Conservation (phyloP, 2,797 vertebrate genomes). For the Halcyon leucocephala region DNA sequence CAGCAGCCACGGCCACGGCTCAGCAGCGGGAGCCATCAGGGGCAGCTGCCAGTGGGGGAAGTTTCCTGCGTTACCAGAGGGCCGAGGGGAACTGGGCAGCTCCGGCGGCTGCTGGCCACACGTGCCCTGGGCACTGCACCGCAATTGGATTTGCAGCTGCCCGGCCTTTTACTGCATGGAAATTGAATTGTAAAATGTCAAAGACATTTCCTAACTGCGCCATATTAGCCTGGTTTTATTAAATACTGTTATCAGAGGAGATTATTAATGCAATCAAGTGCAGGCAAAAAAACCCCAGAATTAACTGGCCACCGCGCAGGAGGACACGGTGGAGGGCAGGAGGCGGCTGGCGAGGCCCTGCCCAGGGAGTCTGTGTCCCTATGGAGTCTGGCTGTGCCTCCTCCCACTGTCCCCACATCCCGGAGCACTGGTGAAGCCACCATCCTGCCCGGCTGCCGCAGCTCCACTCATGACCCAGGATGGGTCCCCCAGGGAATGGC, state of each 20-base stretch:
- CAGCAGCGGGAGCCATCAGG: rapidly evolving
- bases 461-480: not conserved
- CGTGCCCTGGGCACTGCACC: constrained; percentile 46
- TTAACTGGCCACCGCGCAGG: not conserved
- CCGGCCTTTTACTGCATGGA: constrained; percentile 74
- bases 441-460: not conserved
- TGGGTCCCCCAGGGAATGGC: not conserved
- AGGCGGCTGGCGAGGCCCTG: not conserved
- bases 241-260: constrained; percentile 63
- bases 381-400: not conserved
- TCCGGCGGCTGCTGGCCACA: not conserved
- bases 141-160: constrained; percentile 66
- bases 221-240: constrained; percentile 61
- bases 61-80: not conserved
- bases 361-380: not conserved
- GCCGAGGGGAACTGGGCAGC: not conserved
- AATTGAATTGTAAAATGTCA: constrained; percentile 76
- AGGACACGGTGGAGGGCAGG: not conserved
- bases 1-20: rapidly evolving
- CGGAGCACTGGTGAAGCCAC: rapidly evolving
- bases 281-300: constrained; percentile 21
- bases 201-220: constrained; percentile 60
- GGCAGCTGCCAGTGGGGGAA: not conserved
- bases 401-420: not conserved
- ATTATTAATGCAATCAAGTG: constrained; percentile 67